These are phyloP conservation scores for Crotalus tigris DNA, from an alignment of 2,113 vertebrate species.

Conservation along the genomic window DNA sequence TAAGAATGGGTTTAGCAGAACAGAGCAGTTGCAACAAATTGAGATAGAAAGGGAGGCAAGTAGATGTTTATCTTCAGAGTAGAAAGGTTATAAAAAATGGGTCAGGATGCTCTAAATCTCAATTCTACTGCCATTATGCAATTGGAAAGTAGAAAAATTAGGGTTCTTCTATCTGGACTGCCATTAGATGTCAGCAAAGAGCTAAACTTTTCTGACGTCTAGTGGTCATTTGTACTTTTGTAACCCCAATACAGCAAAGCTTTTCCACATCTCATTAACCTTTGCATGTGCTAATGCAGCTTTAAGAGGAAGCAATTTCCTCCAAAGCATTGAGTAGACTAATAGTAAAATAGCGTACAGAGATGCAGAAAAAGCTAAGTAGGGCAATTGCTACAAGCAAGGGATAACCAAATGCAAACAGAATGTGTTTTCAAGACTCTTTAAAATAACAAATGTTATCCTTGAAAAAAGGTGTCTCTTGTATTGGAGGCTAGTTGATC, in stretches of 20 bases:
- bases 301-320: not conserved
- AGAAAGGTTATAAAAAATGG: not conserved
- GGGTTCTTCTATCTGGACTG: not conserved
- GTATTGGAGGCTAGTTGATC: not conserved
- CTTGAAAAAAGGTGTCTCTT: not conserved
- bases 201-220: not conserved
- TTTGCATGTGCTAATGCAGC: not conserved
- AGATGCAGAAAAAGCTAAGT: not conserved
- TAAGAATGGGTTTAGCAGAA: not conserved
- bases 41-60: not conserved
- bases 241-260: not conserved
- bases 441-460: not conserved
- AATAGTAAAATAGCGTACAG: not conserved
- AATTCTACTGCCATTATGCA: not conserved
- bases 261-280: not conserved
- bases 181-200: not conserved
- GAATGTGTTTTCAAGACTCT: not conserved
- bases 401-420: not conserved
- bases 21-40: not conserved
- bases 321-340: not conserved
- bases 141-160: not conserved
- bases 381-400: not conserved
- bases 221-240: not conserved
- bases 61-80: not conserved
- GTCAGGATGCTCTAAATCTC: not conserved